Base-by-base conservation (phyloP, 2,888 invertebrate genomes). In the Argyra leucocephala region DNA sequence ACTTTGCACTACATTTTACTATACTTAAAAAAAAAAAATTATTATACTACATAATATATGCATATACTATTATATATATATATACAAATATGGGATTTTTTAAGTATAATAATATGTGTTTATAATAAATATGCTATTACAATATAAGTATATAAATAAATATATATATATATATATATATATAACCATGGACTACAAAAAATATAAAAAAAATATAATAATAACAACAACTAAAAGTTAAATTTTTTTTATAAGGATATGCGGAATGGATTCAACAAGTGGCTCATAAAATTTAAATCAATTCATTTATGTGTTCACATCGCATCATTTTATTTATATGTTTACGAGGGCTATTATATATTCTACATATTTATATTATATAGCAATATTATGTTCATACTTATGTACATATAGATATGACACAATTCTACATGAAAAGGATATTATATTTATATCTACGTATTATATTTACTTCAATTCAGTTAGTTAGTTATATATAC, bases 241-340 rank as follows among this genome's bases (percentile, higher is more conserved):
- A 18, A 18, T 48, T 69, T 66, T 66, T 67, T 66, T 59, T 62
- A 64, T 64, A 62, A 67, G 65, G 63, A 64, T 57, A 65, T 24
- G 61, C 68, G 59, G 36, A 65, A 69, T 68, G 66, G 65, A 69
- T 69, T 69, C 71, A 72, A 72, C 71, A 72, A 72, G 71, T 72
- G 71, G 71, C 70, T 72, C 71, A 71, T 72, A 72, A 72, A 72
- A 72, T 72, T 72, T 72, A 72, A 72, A 72, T 72, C 71, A 72
- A 72, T 72, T 72, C 71, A 72, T 72, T 72, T 72, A 71, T 72
- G 70, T 72, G 70, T 70, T 68, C 71, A 68, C 67, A 66, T 66
- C 67, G 68, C 66, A 69, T 66, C 66, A 65, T 67, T 66, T 68
- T 67, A 65, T 66, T 67, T 62, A 62, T 69, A 66, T 63, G 66